Evolutionary conservation across 2,113 vertebrate genomes (phyloP).

Genomic region (Dendropsophus ebraccatus): DNA sequence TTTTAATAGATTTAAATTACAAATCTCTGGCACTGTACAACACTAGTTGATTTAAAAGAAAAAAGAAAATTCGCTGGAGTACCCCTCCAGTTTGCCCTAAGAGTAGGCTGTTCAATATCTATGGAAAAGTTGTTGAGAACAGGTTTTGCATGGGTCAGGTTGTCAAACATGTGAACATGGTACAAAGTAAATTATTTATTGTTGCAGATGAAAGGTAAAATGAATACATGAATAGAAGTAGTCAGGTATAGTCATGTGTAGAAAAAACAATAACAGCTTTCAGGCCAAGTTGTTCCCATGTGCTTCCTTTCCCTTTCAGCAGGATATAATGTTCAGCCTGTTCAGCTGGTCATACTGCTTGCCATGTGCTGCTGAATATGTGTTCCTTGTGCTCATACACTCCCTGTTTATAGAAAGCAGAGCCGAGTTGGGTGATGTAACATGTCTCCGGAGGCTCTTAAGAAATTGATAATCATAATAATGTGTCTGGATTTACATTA

Average conservation of each 20-base stretch:
- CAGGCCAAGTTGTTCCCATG: background rate
- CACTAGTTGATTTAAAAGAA: too few relatives aligned
- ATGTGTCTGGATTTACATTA: background rate
- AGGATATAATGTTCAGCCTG: constrained; percentile 17
- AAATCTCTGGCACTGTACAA: too few relatives aligned
- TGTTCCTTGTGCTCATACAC: background rate
- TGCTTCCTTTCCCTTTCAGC: background rate
- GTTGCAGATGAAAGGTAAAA: too few relatives aligned
- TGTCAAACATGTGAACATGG: too few relatives aligned
- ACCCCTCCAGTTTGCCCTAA: too few relatives aligned
- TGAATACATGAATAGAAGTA: background rate
- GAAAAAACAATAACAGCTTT: background rate
- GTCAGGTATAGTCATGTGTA: background rate
- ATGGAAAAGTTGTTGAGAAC: too few relatives aligned
- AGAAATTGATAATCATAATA: background rate
- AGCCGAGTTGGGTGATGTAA: background rate
- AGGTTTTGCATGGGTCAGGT: too few relatives aligned
- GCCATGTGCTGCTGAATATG: background rate
- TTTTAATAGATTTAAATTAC: too few relatives aligned
- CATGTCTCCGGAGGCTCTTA: background rate
- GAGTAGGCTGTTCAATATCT: too few relatives aligned
- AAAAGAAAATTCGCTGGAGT: too few relatives aligned
- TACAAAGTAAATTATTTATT: too few relatives aligned
- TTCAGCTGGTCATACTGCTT: background rate
- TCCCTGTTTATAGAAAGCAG: background rate